These are phyloP conservation scores for Agrotis puta DNA, from an alignment of 2,888 invertebrate species.

Conservation along the genomic window DNA sequence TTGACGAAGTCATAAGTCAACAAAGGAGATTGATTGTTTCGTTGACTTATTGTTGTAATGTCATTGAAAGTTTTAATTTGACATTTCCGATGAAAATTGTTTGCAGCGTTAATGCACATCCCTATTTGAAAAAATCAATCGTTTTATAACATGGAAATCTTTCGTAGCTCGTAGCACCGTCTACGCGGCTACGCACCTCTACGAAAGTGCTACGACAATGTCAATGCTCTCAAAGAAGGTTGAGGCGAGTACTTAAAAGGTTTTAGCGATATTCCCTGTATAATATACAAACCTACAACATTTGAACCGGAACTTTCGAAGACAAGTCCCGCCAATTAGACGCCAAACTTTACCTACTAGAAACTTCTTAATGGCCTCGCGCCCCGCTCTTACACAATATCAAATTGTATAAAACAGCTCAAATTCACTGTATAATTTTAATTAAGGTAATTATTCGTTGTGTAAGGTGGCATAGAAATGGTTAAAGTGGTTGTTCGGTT, in stretches of 20 bases:
- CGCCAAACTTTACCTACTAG: conserved; percentile 50
- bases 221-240: background rate
- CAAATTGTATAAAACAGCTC: conserved; percentile 39
- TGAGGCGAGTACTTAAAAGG: conserved; percentile 15
- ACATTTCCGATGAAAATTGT: conserved; percentile 5
- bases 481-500: background rate
- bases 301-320: conserved; percentile 41
- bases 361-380: conserved; percentile 44
- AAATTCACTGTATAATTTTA: conserved; percentile 34
- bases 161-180: conserved; percentile 15
- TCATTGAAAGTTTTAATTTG: conserved; percentile 42
- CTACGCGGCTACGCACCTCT: conserved; percentile 49
- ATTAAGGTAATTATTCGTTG: conserved; percentile 4
- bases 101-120: background rate
- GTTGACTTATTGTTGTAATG: conserved; percentile 37
- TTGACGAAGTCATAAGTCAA: conserved; percentile 47
- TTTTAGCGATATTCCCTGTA: conserved; percentile 33
- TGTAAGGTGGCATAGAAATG: background rate
- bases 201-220: conserved; percentile 39
- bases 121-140: background rate
- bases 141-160: conserved; percentile 15
- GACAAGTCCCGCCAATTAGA: conserved; percentile 60
- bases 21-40: conserved; percentile 39
- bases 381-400: conserved; percentile 37
- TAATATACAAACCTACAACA: conserved; percentile 13